Evolutionary conservation across 2,888 invertebrate species (phyloP), one percentile per base, ranked within the genome.

Genomic region (Metopia argyrocephala): DNA sequence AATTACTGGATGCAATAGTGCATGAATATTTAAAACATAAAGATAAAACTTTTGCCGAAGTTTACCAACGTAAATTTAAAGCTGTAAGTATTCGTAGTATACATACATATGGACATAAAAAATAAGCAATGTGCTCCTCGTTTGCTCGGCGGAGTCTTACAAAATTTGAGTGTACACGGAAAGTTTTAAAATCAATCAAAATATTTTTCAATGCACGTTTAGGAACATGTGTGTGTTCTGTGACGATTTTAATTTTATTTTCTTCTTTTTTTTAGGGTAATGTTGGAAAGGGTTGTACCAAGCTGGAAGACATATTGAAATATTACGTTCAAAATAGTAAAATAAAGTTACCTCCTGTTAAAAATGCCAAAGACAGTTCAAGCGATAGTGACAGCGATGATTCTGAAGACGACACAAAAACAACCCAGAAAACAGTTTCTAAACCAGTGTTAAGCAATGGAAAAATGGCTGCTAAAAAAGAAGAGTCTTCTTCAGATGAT

Each of bases 1-100:
- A 88, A 83, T 86, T 92, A 31, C 85, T 92, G 66, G 90, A 90
- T 85, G 93, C 94, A 5, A 87, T 95, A 73, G 92, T 95, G 76
- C 92, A 93, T 83, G 93, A 95, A 83, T 94, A 92, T 91, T 89
- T 96, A 76, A 88, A 91, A 76, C 93, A 92, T 83, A 92, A 92
- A 83, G 94, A 95, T 86, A 93, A 93, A 88, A 91, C 92, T 5
- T 86, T 95, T 31, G 95, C 95, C 0, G 92, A 93, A 85, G 92
- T 93, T 64, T 95, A 94, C 87, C 92, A 94, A 86, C 93, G 93
- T 86, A 95, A 94, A 91, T 93, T 93, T 1, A 95, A 95, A 88
- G 93, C 94, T 91, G 95, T 95, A 92, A 94, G 95, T 92, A 82
- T 59, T 75, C 12, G 25, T 12, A n/a, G 5, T 38, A 38, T 38